These are phyloP conservation scores for Callyntrura guangdongensis DNA, from an alignment of 2,888 invertebrate species.

Conservation along the genomic window DNA sequence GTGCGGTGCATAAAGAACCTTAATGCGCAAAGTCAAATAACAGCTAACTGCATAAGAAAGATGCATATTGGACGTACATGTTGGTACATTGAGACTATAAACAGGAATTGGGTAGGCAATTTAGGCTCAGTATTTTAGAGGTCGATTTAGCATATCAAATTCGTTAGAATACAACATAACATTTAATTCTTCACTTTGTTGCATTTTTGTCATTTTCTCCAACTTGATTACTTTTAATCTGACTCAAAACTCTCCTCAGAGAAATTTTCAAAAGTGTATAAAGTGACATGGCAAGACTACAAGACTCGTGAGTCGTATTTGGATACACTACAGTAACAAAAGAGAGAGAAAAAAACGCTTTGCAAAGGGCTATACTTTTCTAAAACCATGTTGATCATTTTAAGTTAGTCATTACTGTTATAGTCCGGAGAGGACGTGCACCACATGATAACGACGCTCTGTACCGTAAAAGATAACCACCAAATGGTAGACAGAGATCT, in stretches of 20 bases:
- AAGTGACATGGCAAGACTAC: too few species aligned
- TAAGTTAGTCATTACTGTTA: background rate
- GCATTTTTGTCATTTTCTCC: conserved; percentile 58
- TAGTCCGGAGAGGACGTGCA: background rate
- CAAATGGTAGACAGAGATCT: too few species aligned
- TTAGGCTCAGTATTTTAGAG: too few species aligned
- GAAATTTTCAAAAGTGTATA: conserved; percentile 41
- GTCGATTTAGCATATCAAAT: too few species aligned
- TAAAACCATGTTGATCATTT: background rate
- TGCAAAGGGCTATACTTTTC: conserved; percentile 5
- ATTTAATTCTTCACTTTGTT: background rate
- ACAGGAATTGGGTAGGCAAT: too few species aligned
- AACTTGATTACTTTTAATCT: conserved; percentile 74
- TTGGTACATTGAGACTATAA: too few species aligned
- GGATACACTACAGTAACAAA: background rate
- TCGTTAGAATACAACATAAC: background rate
- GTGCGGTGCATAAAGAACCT: too few species aligned
- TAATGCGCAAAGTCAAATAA: background rate
- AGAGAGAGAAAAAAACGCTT: background rate
- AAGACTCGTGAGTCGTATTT: too few species aligned
- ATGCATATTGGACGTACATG: too few species aligned
- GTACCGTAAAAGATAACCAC: too few species aligned
- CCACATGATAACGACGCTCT: background rate
- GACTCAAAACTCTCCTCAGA: conserved; percentile 66
- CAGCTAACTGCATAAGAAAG: too few species aligned